These are phyloP conservation scores for Onychorhynchus coronatus DNA, from an alignment of 2,113 vertebrate species.

Conservation along the genomic window DNA sequence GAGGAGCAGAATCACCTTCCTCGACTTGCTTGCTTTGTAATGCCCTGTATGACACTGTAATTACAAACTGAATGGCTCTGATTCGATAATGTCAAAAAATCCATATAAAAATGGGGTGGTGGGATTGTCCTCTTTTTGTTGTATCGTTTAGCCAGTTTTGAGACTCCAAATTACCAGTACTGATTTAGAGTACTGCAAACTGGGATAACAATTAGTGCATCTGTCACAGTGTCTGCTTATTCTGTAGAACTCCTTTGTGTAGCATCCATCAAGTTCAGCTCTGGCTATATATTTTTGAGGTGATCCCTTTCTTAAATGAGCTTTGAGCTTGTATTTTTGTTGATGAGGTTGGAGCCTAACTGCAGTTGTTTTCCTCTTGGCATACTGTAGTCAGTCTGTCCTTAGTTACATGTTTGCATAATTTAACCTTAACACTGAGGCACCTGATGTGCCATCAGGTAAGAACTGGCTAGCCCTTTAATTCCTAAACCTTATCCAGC, in stretches of 20 bases:
- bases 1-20: background rate
- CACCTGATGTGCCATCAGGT: background rate
- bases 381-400: background rate
- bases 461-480: background rate
- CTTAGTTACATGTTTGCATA: background rate
- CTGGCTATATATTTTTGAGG: background rate
- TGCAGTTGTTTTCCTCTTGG: background rate
- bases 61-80: background rate
- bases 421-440: background rate
- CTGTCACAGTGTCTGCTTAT: background rate
- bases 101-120: background rate
- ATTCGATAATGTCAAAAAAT: background rate
- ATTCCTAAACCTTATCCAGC: background rate
- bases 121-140: background rate
- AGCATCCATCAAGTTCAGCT: background rate
- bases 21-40: background rate
- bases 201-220: background rate
- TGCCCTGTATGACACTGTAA: background rate
- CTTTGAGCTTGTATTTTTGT: background rate
- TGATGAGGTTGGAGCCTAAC: background rate
- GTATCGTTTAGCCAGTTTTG: background rate
- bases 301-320: background rate
- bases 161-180: background rate
- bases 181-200: background rate
- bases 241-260: background rate